A percentile compares a stretch with the other conserved stretches of the same genome.
Conservation (phyloP, 2,797 vertebrate species). For the Eulemur rubriventer region DNA sequence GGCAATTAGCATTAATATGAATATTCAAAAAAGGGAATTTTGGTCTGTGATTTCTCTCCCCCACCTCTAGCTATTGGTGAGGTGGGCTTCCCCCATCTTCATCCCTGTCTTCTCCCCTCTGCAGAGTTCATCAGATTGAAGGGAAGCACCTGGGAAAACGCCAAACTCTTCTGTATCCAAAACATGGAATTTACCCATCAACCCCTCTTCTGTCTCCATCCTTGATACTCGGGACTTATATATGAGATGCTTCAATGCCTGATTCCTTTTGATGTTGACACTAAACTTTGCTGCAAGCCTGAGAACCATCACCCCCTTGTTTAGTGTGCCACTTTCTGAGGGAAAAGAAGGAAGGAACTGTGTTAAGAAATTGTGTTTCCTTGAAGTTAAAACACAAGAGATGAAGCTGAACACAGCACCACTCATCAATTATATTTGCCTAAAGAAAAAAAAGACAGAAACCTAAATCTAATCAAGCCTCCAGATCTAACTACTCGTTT, state of each 20-base stretch:
- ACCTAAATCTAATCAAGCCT: not conserved
- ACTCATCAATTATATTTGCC: not conserved
- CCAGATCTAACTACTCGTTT: not conserved
- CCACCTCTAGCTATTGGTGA: slow-evolving; percentile 69
- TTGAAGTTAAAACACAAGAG: not conserved
- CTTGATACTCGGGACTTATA: not conserved
- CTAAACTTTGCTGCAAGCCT: not conserved
- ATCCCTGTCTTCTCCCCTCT: slow-evolving; percentile 17
- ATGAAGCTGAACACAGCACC: not conserved
- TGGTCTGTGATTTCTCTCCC: slow-evolving; percentile 80
- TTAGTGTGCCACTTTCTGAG: not conserved
- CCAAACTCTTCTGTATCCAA: not conserved
- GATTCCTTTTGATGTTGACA: not conserved
- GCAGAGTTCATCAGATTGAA: slow-evolving; percentile 1
- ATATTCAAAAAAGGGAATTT: slow-evolving; percentile 73
- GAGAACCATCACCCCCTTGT: not conserved
- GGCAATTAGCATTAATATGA: slow-evolving; percentile 82
- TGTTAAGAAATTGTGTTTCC: not conserved
- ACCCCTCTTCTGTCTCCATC: not conserved
- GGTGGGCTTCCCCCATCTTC: not conserved
- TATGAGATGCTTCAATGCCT: not conserved
- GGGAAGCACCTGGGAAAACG: not conserved
- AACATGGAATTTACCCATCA: slow-evolving; percentile 17
- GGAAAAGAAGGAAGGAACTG: not conserved
- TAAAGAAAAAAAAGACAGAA: not conserved